These are phyloP conservation scores for Polypedilum pembai DNA, from an alignment of 1,140 invertebrate species.

Conservation along the genomic window DNA sequence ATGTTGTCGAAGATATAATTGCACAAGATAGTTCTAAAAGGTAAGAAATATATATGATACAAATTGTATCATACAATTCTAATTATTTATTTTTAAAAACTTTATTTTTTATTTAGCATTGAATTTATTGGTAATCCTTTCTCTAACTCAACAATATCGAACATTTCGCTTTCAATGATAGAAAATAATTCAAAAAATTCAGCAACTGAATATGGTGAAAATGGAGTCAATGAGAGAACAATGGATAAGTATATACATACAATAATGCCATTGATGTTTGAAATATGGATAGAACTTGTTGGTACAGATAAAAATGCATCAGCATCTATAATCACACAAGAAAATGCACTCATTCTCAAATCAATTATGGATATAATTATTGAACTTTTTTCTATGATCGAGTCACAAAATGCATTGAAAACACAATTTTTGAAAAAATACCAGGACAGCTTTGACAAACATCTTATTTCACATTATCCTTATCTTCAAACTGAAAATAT, in stretches of 20 bases:
- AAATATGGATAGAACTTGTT: slow-evolving; percentile 64
- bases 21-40: too few species aligned
- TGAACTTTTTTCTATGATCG: slow-evolving; percentile 48
- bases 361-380: slow-evolving; percentile 50
- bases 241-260: slow-evolving; percentile 50
- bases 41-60: too few species aligned
- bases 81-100: too few species aligned
- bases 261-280: slow-evolving; percentile 61
- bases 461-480: slow-evolving; percentile 49
- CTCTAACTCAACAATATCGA: slow-evolving; percentile 30
- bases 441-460: slow-evolving; percentile 44
- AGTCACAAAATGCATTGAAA: slow-evolving; percentile 44
- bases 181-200: slow-evolving; percentile 35
- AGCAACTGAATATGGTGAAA: slow-evolving; percentile 36
- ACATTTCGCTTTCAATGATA: slow-evolving; percentile 33
- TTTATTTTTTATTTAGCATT: slow-evolving; percentile 21
- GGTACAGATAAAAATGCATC: slow-evolving; percentile 42
- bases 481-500: slow-evolving; percentile 40
- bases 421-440: slow-evolving; percentile 48
- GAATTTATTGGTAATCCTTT: neutral
- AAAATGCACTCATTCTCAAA: slow-evolving; percentile 50
- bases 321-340: slow-evolving; percentile 46
- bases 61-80: too few species aligned
- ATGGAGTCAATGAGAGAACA: slow-evolving; percentile 43
- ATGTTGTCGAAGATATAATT: neutral